Evolutionary conservation across 1,140 invertebrate genomes (phyloP).

Genomic region (Galendromus occidentalis): DNA sequence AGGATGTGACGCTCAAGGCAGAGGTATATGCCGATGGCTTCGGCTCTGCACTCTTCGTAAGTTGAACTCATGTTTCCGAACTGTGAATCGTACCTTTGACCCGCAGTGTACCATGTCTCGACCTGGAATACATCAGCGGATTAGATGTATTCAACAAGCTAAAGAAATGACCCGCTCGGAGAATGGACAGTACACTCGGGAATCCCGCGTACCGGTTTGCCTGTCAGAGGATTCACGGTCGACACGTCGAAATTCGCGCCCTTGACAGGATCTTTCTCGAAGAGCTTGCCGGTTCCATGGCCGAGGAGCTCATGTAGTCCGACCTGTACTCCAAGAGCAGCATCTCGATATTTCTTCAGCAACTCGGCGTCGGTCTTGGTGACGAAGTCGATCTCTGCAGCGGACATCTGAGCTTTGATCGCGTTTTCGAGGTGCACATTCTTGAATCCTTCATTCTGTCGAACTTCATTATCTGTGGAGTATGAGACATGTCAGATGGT

Average conservation of each 20-base stretch:
- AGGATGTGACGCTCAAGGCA: constrained; percentile 47
- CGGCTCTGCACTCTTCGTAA: constrained; percentile 86
- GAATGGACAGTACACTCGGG: no score
- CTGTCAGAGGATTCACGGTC: constrained; percentile 54
- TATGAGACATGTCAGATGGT: no score
- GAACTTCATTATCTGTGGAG: constrained; percentile 66
- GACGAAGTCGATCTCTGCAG: constrained; percentile 60
- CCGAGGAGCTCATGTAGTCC: constrained; percentile 82
- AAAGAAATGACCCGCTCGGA: no score
- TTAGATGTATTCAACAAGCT: no score
- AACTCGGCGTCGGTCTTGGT: constrained; percentile 38
- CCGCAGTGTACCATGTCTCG: constrained; percentile 46
- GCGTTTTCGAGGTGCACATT: constrained; percentile 90
- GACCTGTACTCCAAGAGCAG: constrained; percentile 63
- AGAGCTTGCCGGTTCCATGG: constrained; percentile 82
- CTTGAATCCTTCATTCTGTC: constrained; percentile 83
- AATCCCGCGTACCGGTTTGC: constrained; percentile 27
- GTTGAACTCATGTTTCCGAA: constrained; percentile 69
- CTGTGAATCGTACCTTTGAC: constrained; percentile 75
- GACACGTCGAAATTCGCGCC: constrained; percentile 59
- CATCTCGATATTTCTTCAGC: constrained; percentile 35
- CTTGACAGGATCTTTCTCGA: constrained; percentile 51
- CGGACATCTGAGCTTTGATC: constrained; percentile 60
- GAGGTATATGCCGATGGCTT: constrained; percentile 74
- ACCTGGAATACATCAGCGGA: constrained; percentile 28